Base-by-base conservation (phyloP, 2,113 vertebrate species). In the Nycticryphes semicollaris region DNA sequence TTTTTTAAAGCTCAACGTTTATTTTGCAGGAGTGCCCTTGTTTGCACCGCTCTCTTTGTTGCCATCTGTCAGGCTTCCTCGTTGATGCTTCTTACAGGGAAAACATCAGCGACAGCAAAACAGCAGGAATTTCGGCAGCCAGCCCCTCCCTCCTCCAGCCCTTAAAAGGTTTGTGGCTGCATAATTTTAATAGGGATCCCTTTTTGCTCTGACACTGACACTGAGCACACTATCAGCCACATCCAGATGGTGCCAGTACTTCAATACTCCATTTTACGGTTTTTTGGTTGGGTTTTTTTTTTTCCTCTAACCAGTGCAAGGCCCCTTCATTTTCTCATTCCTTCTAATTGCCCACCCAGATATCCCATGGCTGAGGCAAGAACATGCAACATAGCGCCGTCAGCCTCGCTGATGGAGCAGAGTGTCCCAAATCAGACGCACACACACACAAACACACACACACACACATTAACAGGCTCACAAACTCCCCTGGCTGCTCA, bases 41-140 rank as follows among this genome's bases (percentile, higher is more conserved):
- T 85, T 92, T 94, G 84, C 84, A 87, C 63, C 2, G 6, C 50
- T 95, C 83, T 73, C 77, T 96, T 96, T 94, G 92, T 89, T 97
- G 92, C 96, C 97, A 97, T 97, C 96, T 97, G 95, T 91, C 91
- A 96, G 74, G 76, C 62, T 84, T 78, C 87, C 62, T 94, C 85
- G 53, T 0, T 89, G 92, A 93, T 94, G 84, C 78, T 92, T 66
- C 69, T 85, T 62, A 43, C 67, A 66, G 56, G 7, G 53, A 95
- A 96, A 97, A 95, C 74, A 96, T 73, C 84, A 89, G 87, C 66
- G 80, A 83, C 14, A 20, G 90, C 84, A 92, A 57, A 97, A 94
- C 84, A 93, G 94, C 70, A 70, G 85, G 69, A 96, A 92, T 88
- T 94, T 63, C 43, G n/a, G 83, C 96, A 94, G 51, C 63, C 69